phyloP scores from a whole-genome alignment of 2,113 vertebrate genomes.

The Odocoileus virginianus region DNA sequence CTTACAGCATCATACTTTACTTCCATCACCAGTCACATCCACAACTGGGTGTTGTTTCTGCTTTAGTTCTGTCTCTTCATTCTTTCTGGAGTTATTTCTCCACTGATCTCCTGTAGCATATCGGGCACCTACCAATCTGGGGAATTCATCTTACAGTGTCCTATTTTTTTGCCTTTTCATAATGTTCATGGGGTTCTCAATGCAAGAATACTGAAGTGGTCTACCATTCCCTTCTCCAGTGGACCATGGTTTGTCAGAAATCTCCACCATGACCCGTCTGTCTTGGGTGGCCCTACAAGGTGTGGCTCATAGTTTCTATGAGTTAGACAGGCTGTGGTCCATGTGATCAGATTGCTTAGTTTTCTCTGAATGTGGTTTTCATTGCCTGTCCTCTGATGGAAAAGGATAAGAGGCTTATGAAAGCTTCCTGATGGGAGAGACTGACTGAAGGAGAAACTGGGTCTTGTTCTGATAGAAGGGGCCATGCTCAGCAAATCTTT shows the following conservation, averaged over 20 bases:
- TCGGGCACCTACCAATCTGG: neutral
- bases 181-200: neutral
- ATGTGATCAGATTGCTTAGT: neutral
- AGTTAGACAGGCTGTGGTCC: neutral
- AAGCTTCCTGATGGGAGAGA: neutral
- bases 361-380: neutral
- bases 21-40: neutral
- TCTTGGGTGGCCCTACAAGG: rapidly evolving
- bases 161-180: neutral
- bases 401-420: neutral
- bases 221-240: neutral
- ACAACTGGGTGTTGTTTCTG: neutral
- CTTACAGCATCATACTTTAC: neutral
- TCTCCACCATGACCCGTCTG: neutral
- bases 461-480: neutral
- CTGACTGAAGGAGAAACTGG: neutral
- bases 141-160: neutral
- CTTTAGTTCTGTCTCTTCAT: neutral
- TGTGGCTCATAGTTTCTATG: neutral
- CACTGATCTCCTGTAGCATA: rapidly evolving
- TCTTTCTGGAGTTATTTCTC: neutral
- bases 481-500: neutral
- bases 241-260: neutral
- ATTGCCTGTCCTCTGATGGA: neutral
- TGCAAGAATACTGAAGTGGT: neutral